A percentile compares a stretch with the other conserved stretches of the same genome.
Conservation (phyloP, 2,888 invertebrate genomes). For the Pandemis cinnamomeana region DNA sequence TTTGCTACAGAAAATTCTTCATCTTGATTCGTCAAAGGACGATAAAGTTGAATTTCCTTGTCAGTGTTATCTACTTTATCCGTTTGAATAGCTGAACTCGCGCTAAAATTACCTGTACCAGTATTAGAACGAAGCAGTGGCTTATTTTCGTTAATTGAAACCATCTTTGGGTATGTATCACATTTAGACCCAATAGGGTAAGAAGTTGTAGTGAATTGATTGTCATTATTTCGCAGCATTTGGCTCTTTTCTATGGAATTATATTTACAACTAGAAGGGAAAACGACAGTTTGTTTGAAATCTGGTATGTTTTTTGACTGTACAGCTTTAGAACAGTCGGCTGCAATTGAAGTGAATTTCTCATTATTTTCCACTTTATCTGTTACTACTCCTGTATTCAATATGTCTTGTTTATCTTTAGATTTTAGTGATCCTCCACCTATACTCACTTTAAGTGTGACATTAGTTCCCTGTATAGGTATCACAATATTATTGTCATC, state of each 20-base stretch:
- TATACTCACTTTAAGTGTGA: conserved; percentile 69
- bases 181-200: conserved; percentile 45
- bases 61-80: conserved; percentile 33
- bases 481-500: conserved; percentile 68
- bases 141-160: conserved; percentile 52
- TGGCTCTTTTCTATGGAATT: background rate
- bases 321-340: conserved; percentile 65
- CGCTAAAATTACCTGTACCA: conserved; percentile 54
- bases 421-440: conserved; percentile 40
- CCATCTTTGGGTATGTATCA: conserved; percentile 63
- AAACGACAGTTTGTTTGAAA: background rate
- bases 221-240: background rate
- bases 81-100: conserved; percentile 37
- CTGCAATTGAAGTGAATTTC: conserved; percentile 59
- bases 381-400: conserved; percentile 54
- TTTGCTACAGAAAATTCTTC: background rate
- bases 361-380: conserved; percentile 51
- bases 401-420: conserved; percentile 35
- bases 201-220: conserved; percentile 36
- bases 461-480: conserved; percentile 77
- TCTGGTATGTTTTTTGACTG: conserved; percentile 52
- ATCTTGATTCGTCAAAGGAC: background rate
- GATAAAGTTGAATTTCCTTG: conserved; percentile 38
- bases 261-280: background rate
- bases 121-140: conserved; percentile 63